Conservation (phyloP, 2,797 vertebrate species). For the Mus minutoides region DNA sequence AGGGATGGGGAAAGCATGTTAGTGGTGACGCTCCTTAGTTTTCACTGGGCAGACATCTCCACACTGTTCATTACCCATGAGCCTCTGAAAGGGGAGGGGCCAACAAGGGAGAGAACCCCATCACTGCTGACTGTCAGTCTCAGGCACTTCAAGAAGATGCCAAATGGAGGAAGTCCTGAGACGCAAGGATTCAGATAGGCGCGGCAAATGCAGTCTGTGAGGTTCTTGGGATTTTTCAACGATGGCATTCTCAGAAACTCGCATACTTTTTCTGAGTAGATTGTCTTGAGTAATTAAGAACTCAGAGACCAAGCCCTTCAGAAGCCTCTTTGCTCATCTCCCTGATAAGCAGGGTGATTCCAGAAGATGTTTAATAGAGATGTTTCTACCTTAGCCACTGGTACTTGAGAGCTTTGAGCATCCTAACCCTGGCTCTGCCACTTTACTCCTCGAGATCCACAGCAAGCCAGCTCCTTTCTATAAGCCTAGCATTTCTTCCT, state of each 20-base stretch:
- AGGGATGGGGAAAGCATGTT: neutral
- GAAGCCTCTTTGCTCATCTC: constrained; percentile 38
- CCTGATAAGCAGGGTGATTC: neutral
- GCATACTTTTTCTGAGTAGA: constrained; percentile 61
- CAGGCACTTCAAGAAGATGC: constrained; percentile 79
- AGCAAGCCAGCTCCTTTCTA: neutral
- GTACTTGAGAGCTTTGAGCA: neutral
- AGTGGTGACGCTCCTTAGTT: constrained; percentile 73
- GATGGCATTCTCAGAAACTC: constrained; percentile 62
- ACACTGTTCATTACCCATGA: constrained; percentile 74
- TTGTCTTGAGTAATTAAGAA: constrained; percentile 73
- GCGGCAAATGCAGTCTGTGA: constrained; percentile 3
- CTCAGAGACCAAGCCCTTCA: constrained; percentile 53
- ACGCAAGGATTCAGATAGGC: constrained; percentile 27
- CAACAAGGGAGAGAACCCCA: constrained; percentile 73
- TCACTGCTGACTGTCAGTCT: constrained; percentile 81
- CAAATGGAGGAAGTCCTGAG: constrained; percentile 54
- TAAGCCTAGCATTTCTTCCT: neutral
- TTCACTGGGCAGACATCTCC: constrained; percentile 70
- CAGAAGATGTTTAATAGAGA: constrained; percentile 33
- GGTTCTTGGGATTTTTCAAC: constrained; percentile 63
- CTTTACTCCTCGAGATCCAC: neutral
- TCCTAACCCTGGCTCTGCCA: neutral
- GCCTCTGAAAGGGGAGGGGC: constrained; percentile 76
- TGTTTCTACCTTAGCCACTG: neutral